These are phyloP conservation scores for Agonum fuliginosum DNA, from an alignment of 2,888 invertebrate genomes.

Conservation along the genomic window DNA sequence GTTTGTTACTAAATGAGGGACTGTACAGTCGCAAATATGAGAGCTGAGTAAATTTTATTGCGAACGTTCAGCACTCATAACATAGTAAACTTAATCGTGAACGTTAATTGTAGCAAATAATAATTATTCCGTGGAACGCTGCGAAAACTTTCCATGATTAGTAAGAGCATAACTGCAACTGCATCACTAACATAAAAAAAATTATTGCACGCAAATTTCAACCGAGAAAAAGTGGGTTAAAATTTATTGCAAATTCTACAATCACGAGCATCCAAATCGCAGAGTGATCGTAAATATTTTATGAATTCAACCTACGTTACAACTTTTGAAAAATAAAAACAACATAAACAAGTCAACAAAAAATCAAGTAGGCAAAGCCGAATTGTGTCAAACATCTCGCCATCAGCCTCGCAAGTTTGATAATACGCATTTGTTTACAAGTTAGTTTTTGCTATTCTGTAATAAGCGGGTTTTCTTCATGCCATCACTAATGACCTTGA, in stretches of 20 bases:
- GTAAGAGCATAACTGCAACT: neutral
- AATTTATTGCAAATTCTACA: conserved; percentile 26
- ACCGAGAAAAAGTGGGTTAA: neutral
- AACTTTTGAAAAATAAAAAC: neutral
- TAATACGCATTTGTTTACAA: conserved; percentile 42
- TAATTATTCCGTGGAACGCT: too few species aligned
- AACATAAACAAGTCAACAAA: conserved; percentile 20
- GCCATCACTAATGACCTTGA: too few species aligned
- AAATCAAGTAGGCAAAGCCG: conserved; percentile 35
- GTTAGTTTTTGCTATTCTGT: conserved; percentile 17
- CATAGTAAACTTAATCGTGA: too few species aligned
- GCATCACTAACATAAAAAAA: conserved; percentile 11
- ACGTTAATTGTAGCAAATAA: too few species aligned
- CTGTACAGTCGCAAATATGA: too few species aligned
- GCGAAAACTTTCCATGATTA: too few species aligned
- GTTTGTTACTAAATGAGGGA: too few species aligned
- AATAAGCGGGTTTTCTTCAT: conserved; percentile 44
- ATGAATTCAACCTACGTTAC: conserved; percentile 14
- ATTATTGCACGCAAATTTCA: conserved; percentile 7
- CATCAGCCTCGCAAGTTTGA: neutral
- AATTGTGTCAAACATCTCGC: conserved; percentile 41
- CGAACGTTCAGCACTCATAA: too few species aligned
- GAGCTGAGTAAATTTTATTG: too few species aligned
- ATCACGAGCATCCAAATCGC: conserved; percentile 14
- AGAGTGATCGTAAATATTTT: conserved; percentile 22